phyloP scores from a whole-genome alignment of 1,140 invertebrate species.

The Drosophila pectinifera region DNA sequence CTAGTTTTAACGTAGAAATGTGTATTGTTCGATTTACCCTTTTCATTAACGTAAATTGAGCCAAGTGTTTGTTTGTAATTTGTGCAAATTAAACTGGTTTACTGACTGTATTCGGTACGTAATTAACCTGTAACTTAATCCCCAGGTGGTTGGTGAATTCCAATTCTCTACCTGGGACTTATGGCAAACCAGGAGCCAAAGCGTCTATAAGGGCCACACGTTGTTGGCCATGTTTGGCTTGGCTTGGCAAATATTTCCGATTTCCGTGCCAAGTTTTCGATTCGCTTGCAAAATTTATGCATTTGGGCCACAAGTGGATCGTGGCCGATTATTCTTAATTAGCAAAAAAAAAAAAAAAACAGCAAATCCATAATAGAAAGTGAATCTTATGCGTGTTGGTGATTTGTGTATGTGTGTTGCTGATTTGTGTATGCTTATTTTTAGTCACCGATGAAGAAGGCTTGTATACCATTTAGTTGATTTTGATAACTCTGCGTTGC shows the following conservation, averaged over 20 bases:
- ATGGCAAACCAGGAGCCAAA: background rate
- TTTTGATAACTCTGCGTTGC: slow-evolving; percentile 18
- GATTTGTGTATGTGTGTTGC: slow-evolving; percentile 2
- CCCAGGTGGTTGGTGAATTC: slow-evolving; percentile 1
- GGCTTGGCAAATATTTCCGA: slow-evolving; percentile 28
- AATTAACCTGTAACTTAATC: slow-evolving; percentile 11
- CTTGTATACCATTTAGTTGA: slow-evolving; percentile 4
- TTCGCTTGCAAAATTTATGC: slow-evolving; percentile 45
- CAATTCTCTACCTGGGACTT: background rate
- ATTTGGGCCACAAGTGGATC: slow-evolving; percentile 47
- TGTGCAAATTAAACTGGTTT: slow-evolving; percentile 52
- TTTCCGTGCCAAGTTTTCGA: slow-evolving; percentile 34
- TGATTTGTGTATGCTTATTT: slow-evolving; percentile 30
- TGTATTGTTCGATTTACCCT: slow-evolving; percentile 31
- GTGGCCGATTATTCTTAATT: slow-evolving; percentile 22
- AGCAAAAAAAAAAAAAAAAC: slow-evolving; percentile 12
- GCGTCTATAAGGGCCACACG: background rate
- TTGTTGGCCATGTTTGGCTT: slow-evolving; percentile 25
- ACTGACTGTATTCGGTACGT: background rate
- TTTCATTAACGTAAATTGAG: slow-evolving; percentile 19
- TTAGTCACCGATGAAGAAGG: background rate
- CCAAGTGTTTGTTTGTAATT: slow-evolving; percentile 34
- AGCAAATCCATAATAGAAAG: slow-evolving; percentile 34
- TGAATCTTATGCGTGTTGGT: slow-evolving; percentile 43
- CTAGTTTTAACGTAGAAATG: slow-evolving; percentile 35